phyloP scores from a whole-genome alignment of 2,797 vertebrate genomes.

The Apodemus agrarius region DNA sequence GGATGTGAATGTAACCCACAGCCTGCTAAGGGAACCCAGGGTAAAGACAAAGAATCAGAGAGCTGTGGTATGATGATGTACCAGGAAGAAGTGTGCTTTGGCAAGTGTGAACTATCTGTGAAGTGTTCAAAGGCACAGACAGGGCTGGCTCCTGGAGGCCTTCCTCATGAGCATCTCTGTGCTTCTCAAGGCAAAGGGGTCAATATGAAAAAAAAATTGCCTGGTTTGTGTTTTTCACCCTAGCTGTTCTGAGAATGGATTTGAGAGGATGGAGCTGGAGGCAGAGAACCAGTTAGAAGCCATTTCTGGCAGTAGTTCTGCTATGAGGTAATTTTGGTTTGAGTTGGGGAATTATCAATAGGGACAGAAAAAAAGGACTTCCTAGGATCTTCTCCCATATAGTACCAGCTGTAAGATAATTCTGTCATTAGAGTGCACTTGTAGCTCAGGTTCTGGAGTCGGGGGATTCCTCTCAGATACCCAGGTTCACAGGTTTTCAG shows the following conservation, averaged over 20 bases:
- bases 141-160: neutral
- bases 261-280: neutral
- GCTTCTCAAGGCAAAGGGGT: neutral
- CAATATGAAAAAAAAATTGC: neutral
- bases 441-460: neutral
- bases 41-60: neutral
- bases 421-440: neutral
- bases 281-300: neutral
- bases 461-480: neutral
- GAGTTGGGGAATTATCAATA: neutral
- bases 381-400: neutral
- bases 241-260: neutral
- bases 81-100: neutral
- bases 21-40: neutral
- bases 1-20: neutral
- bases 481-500: neutral
- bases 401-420: neutral
- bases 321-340: neutral
- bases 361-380: neutral
- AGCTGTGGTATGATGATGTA: neutral
- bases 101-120: neutral
- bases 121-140: neutral
- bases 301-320: neutral
- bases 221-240: neutral
- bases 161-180: neutral